Evolutionary conservation across 2,888 invertebrate genomes (phyloP).

Genomic region (Eupeodes latifasciatus): DNA sequence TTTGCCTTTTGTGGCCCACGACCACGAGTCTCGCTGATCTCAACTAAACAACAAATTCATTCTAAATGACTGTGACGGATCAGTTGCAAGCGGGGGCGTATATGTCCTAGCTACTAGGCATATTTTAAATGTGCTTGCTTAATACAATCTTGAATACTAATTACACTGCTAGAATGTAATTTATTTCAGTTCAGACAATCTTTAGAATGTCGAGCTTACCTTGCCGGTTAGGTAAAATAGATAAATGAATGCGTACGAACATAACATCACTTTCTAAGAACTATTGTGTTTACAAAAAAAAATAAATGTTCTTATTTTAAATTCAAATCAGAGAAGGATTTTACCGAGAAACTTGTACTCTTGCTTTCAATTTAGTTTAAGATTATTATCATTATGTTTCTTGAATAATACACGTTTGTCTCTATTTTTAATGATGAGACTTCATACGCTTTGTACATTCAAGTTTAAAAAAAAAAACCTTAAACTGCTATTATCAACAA

Average conservation of each 20-base stretch:
- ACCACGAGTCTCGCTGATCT: background rate
- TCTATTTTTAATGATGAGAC: too few relatives aligned
- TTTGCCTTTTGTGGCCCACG: constrained; percentile 24
- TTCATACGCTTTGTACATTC: too few relatives aligned
- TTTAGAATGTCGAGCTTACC: constrained; percentile 3
- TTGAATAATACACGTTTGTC: too few relatives aligned
- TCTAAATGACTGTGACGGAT: constrained; percentile 61
- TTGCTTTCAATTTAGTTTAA: too few relatives aligned
- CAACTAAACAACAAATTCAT: constrained; percentile 27
- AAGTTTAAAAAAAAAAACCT: too few relatives aligned
- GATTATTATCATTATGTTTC: too few relatives aligned
- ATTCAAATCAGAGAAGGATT: too few relatives aligned
- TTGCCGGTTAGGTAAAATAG: too few relatives aligned
- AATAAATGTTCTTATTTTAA: too few relatives aligned
- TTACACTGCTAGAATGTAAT: constrained; percentile 13
- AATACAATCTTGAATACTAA: constrained; percentile 38
- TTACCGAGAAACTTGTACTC: too few relatives aligned
- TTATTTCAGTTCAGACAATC: background rate
- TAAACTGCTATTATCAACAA: too few relatives aligned
- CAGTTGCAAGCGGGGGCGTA: constrained; percentile 60
- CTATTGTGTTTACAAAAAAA: background rate
- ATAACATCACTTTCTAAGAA: background rate
- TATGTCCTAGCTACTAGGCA: constrained; percentile 45
- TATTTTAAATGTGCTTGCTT: constrained; percentile 21
- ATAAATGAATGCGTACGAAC: too few relatives aligned